Evolutionary conservation across 2,888 invertebrate species (phyloP).

Genomic region (Nephrotoma flavescens): DNA sequence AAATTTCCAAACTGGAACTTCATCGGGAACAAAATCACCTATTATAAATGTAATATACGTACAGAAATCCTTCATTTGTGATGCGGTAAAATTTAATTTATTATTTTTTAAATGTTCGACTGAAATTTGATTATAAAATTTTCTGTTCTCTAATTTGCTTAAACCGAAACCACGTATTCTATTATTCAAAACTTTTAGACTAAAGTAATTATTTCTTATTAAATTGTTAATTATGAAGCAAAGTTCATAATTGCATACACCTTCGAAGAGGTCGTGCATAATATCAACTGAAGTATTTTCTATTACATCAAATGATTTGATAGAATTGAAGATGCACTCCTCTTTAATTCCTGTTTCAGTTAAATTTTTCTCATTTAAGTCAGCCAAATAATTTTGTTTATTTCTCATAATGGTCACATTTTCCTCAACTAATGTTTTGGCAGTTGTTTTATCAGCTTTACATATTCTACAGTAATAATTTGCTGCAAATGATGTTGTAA

Average conservation of each 20-base stretch:
- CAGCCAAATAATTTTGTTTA: slow-evolving; percentile 5
- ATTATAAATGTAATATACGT: slow-evolving; percentile 9
- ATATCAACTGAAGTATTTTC: slow-evolving; percentile 13
- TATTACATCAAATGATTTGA: slow-evolving; percentile 11
- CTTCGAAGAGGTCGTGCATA: slow-evolving; percentile 12
- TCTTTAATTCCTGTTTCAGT: slow-evolving; percentile 11
- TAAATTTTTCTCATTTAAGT: slow-evolving; percentile 2
- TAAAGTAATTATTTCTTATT: slow-evolving; percentile 8
- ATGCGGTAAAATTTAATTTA: slow-evolving; percentile 11
- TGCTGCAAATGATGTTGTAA: slow-evolving; percentile 12
- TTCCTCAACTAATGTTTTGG: slow-evolving; percentile 4
- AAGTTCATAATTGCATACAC: slow-evolving; percentile 7
- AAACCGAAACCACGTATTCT: slow-evolving; percentile 6
- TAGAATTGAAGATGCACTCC: slow-evolving; percentile 10
- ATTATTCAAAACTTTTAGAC: slow-evolving; percentile 4
- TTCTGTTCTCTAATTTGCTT: neutral
- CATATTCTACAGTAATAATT: slow-evolving; percentile 6
- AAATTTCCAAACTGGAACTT: slow-evolving; percentile 3
- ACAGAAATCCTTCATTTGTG: slow-evolving; percentile 11
- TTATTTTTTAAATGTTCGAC: slow-evolving; percentile 8
- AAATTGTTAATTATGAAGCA: slow-evolving; percentile 9
- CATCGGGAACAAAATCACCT: slow-evolving; percentile 9
- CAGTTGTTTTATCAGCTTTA: slow-evolving; percentile 11
- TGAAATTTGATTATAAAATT: slow-evolving; percentile 1
- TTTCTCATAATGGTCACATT: slow-evolving; percentile 6